phyloP scores from a whole-genome alignment of 2,113 vertebrate genomes.

The Donacobius atricapilla region DNA sequence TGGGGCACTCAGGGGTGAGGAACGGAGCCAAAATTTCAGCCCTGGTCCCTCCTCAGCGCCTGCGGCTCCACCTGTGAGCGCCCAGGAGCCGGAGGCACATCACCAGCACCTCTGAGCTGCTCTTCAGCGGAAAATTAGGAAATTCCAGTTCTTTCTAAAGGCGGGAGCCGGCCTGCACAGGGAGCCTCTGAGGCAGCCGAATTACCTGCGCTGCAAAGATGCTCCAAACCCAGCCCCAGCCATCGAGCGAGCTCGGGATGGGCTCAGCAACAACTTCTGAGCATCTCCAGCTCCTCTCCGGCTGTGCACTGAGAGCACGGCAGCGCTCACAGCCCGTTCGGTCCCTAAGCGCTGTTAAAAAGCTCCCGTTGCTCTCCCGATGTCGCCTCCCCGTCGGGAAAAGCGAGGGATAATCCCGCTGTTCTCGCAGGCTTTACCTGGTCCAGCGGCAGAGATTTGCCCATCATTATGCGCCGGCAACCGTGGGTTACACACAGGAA shows the following conservation, averaged over 20 bases:
- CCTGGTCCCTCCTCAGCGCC: accelerated
- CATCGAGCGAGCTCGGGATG: accelerated
- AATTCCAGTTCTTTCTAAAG: neutral
- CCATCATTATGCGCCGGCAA: neutral
- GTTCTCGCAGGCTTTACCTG: neutral
- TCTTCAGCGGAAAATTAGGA: no score
- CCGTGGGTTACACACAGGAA: neutral
- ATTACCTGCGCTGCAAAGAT: neutral
- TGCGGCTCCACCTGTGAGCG: neutral
- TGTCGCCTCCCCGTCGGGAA: neutral
- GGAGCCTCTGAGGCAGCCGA: neutral
- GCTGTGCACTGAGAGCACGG: neutral
- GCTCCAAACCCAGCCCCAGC: neutral
- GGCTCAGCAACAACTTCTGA: neutral
- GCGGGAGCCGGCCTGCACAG: neutral
- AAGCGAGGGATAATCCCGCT: neutral
- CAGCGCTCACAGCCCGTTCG: neutral
- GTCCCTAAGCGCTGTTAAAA: neutral
- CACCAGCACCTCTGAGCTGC: neutral
- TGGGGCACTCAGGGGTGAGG: accelerated
- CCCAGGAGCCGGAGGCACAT: neutral
- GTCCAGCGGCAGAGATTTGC: neutral
- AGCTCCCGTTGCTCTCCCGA: neutral
- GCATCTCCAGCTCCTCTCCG: neutral
- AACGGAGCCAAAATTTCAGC: accelerated